Conservation (phyloP, 1,140 invertebrate species). For the Chelonus insularis region DNA sequence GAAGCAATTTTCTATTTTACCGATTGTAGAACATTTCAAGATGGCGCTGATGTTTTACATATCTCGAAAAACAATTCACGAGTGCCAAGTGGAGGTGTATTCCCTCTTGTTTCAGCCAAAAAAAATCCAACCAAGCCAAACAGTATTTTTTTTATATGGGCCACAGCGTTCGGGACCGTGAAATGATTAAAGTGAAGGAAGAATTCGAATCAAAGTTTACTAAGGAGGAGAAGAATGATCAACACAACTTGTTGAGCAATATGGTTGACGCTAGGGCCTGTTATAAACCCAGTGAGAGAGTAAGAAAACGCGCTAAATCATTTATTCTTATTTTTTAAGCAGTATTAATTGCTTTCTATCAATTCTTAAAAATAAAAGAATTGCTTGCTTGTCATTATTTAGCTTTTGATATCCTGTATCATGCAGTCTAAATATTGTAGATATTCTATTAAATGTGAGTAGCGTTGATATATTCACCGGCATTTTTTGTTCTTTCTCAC, state of each 20-base stretch:
- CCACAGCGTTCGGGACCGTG: constrained; percentile 38
- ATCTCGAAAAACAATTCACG: neutral
- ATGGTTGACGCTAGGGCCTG: constrained; percentile 61
- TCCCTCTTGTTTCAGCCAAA: neutral
- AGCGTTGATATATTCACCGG: neutral
- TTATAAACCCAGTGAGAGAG: constrained; percentile 60
- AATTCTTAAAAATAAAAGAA: neutral
- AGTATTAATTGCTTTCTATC: constrained; percentile 1
- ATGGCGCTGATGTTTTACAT: no score
- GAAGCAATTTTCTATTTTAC: no score
- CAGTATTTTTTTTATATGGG: constrained; percentile 36
- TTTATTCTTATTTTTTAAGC: constrained; percentile 4
- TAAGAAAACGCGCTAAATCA: constrained; percentile 43
- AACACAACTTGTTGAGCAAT: constrained; percentile 51
- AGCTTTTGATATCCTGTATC: neutral
- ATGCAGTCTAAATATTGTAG: neutral
- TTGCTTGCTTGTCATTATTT: constrained; percentile 1
- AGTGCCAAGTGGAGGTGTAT: constrained; percentile 6
- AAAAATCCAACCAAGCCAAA: neutral
- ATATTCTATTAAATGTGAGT: neutral
- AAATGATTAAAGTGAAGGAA: constrained; percentile 50
- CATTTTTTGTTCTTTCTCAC: neutral
- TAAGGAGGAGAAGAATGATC: constrained; percentile 46
- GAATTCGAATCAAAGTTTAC: constrained; percentile 45
- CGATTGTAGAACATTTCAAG: no score